Conservation (phyloP, 2,888 invertebrate species). For the Hyppa rectilinea region DNA sequence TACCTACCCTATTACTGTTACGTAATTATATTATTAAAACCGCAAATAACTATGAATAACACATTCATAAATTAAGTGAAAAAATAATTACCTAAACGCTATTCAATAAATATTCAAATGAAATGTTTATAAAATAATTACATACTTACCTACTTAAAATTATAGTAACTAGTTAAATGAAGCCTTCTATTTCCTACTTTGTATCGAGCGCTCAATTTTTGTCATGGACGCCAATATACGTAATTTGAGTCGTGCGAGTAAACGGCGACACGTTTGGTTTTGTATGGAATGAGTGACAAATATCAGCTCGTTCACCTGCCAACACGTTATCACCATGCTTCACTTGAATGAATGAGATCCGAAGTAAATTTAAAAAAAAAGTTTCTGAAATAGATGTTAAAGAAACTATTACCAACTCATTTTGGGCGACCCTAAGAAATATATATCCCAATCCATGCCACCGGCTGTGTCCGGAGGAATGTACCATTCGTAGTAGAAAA, state of each 20-base stretch:
- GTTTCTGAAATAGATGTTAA: neutral
- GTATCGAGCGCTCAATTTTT: too few relatives aligned
- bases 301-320: too few relatives aligned
- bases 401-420: conserved; percentile 19
- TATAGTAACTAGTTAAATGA: too few relatives aligned
- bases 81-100: too few relatives aligned
- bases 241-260: neutral
- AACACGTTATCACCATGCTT: neutral
- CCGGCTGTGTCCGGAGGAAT: conserved; percentile 67
- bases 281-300: neutral
- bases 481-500: conserved; percentile 80
- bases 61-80: too few relatives aligned
- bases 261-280: neutral
- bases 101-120: too few relatives aligned
- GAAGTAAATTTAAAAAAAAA: neutral
- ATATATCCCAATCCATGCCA: conserved; percentile 66
- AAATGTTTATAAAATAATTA: too few relatives aligned
- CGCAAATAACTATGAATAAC: too few relatives aligned
- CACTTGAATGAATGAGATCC: neutral
- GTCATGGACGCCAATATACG: neutral
- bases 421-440: conserved; percentile 31
- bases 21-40: too few relatives aligned
- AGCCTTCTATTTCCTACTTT: too few relatives aligned
- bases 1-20: too few relatives aligned
- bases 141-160: too few relatives aligned